These are phyloP conservation scores for Aplochiton taeniatus DNA, from an alignment of 2,797 vertebrate species.

Conservation along the genomic window DNA sequence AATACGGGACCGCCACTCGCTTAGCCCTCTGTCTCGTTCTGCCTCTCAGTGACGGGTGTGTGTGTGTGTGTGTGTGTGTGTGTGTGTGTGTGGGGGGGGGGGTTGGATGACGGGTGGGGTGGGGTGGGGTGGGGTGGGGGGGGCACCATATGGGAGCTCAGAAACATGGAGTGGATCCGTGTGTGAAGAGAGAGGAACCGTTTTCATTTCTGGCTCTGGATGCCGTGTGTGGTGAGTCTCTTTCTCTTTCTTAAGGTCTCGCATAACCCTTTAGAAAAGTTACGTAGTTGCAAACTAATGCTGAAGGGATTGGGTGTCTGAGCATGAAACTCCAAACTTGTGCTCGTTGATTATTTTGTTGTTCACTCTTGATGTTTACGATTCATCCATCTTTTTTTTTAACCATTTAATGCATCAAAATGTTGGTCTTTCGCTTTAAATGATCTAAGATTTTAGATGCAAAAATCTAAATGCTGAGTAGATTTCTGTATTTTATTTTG, in stretches of 20 bases:
- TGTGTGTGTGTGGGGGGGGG: conserved; percentile 55
- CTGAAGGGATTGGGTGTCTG: not conserved
- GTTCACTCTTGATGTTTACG: not conserved
- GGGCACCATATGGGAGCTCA: conserved; percentile 73
- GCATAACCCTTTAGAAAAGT: not conserved
- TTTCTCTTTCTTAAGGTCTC: not conserved
- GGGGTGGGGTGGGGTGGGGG: conserved; percentile 74
- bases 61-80: not conserved
- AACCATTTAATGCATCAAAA: conserved; percentile 4
- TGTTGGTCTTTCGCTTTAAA: no score
- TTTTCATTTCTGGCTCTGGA: conserved; percentile 69
- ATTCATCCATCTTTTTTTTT: conserved; percentile 23
- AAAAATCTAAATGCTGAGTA: conserved; percentile 5
- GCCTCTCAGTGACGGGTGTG: conserved; percentile 42
- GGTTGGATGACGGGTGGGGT: conserved; percentile 66
- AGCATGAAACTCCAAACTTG: not conserved
- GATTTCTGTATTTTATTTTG: not conserved
- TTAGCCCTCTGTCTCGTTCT: conserved; percentile 11
- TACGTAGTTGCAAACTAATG: not conserved
- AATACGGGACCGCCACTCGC: conserved; percentile 49
- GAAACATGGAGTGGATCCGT: conserved; percentile 82
- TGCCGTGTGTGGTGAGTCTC: conserved; percentile 81
- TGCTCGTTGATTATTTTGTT: not conserved
- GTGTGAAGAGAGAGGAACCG: conserved; percentile 72
- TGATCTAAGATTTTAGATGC: conserved; percentile 1